A percentile compares a stretch with the other conserved stretches of the same genome.
These are phyloP conservation scores for Hyphantria cunea DNA, from an alignment of 1,140 invertebrate species.

Conservation along the genomic window DNA sequence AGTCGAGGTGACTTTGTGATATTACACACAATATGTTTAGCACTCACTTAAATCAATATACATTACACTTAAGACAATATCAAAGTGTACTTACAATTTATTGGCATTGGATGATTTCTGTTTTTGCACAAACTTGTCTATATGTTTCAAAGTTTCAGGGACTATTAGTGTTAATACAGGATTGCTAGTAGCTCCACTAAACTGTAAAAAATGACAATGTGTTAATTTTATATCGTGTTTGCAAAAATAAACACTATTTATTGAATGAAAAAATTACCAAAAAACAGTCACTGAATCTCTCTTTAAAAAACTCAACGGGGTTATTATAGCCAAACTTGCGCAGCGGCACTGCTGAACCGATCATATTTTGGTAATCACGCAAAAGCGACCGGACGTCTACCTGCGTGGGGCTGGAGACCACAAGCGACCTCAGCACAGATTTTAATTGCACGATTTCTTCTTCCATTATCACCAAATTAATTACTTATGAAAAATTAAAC, in stretches of 20 bases:
- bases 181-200: slow-evolving; percentile 49
- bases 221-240: no score
- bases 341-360: slow-evolving; percentile 54
- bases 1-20: no score
- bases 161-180: slow-evolving; percentile 64
- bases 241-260: no score
- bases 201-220: slow-evolving; percentile 40
- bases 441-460: slow-evolving; percentile 62
- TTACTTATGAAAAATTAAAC: not conserved
- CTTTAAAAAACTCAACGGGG: slow-evolving; percentile 56
- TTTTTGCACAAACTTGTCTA: slow-evolving; percentile 67
- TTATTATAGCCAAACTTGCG: slow-evolving; percentile 61
- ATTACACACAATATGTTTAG: no score
- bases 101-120: slow-evolving; percentile 45
- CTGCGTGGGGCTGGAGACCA: slow-evolving; percentile 64
- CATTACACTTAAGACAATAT: not conserved
- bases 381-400: slow-evolving; percentile 59
- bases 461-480: slow-evolving; percentile 44
- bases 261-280: slow-evolving; percentile 48
- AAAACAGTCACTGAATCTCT: slow-evolving; percentile 67
- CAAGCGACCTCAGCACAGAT: slow-evolving; percentile 56
- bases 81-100: slow-evolving; percentile 53
- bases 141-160: slow-evolving; percentile 62
- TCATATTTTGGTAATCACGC: slow-evolving; percentile 62
- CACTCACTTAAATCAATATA: no score